Conservation (phyloP, 2,888 invertebrate species). For the Chymomyza caudatula region DNA sequence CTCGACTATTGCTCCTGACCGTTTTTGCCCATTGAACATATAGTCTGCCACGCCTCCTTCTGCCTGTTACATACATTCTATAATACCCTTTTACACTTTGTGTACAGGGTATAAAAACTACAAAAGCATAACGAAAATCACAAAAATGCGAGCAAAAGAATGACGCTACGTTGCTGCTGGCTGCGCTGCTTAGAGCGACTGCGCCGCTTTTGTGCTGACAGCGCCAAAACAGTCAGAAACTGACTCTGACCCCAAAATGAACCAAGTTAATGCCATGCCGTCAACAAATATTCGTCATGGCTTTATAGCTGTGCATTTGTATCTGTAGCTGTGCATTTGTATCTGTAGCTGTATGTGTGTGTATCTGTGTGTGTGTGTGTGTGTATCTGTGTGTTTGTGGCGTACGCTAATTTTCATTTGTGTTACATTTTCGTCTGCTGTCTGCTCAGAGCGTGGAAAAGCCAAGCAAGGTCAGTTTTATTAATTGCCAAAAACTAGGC, state of each 20-base stretch:
- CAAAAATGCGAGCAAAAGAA: slow-evolving; percentile 52
- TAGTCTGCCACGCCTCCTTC: too few species aligned
- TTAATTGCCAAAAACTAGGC: slow-evolving; percentile 46
- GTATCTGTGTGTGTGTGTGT: not conserved
- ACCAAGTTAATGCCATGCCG: slow-evolving; percentile 65
- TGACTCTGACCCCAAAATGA: slow-evolving; percentile 63
- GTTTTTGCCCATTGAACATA: too few species aligned
- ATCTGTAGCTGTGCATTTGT: not conserved
- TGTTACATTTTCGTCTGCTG: slow-evolving; percentile 35
- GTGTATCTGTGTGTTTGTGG: not conserved
- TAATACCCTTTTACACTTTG: too few species aligned
- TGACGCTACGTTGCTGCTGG: slow-evolving; percentile 32
- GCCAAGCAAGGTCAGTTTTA: slow-evolving; percentile 63
- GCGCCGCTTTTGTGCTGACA: slow-evolving; percentile 36
- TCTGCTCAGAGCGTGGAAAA: slow-evolving; percentile 42
- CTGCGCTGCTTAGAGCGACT: slow-evolving; percentile 6
- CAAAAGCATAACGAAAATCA: slow-evolving; percentile 45
- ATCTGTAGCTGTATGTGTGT: not conserved
- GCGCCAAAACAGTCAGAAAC: slow-evolving; percentile 18
- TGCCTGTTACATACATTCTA: too few species aligned
- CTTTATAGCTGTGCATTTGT: slow-evolving; percentile 55
- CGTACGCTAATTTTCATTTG: slow-evolving; percentile 37
- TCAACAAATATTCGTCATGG: slow-evolving; percentile 69
- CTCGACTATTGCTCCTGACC: too few species aligned
- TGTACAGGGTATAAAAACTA: slow-evolving; percentile 35